Base-by-base conservation (phyloP, 35 echinoderm and acorn worm genomes). In the Eucidaris tribuloides region DNA sequence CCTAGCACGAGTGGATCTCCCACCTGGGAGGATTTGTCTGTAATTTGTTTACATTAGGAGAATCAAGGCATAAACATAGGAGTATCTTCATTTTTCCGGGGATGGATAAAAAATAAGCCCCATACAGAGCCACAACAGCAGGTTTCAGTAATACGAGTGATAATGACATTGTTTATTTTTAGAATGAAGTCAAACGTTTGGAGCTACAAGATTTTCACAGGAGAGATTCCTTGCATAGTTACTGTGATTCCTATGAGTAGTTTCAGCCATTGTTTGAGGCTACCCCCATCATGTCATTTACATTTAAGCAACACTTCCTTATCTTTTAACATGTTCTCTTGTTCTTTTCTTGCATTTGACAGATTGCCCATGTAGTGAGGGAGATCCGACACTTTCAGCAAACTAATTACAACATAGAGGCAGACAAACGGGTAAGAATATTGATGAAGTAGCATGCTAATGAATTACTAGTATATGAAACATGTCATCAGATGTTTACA, bases 321-420 rank as follows among this genome's bases (percentile, higher is more conserved):
- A 24, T 24, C 29, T 2, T 1, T 23, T 58, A 58, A 58, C 5
- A 9, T 19, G 20, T 20, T 1, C 3, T 29, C 1, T 60, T 25
- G 17, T 60, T 60, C 0, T 60, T 60, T 7, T 60, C n/a, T 20
- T 23, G 32, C n/a, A 71, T 36, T 0, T 3, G 11, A 0, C 43
- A 98, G 95, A 89, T 92, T 81, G 95, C 95, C 45, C 95, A 98
- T 83, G 95, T 98, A 2, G 89, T 98, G 4, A 83, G 91, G 74
- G 95, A 98, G 56, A 93, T 98, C 39, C 82, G 95, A 23, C 95
- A 98, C 88, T 98, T 93, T 36, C 95, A 98, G 65, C 90, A 98
- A 44, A 98, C 95, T 3, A 87, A 81, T 2, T 98, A 90, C 78
- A 98, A 84, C 68, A 93, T 98, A 28, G 95, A 92, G 41, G 54